Percentiles rank a stretch among this genome's conserved stretches.
These are phyloP conservation scores for Epinotia ramella DNA, from an alignment of 2,888 invertebrate genomes.

Conservation along the genomic window DNA sequence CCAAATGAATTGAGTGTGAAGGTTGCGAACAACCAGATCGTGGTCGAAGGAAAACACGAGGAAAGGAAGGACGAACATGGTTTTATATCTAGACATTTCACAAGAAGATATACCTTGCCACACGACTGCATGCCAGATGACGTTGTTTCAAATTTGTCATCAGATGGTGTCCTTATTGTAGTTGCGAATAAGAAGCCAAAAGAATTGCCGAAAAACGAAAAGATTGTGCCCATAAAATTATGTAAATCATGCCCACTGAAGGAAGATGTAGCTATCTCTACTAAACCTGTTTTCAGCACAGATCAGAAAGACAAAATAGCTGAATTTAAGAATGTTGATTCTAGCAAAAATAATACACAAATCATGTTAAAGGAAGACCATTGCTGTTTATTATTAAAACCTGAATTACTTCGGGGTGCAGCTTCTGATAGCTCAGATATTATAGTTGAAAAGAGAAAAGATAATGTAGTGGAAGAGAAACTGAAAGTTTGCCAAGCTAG, in stretches of 20 bases:
- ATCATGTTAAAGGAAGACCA: constrained; percentile 58
- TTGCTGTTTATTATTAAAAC: constrained; percentile 57
- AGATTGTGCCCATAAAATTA: constrained; percentile 60
- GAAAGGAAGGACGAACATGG: constrained; percentile 80
- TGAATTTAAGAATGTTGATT: constrained; percentile 37
- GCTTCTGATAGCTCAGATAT: constrained; percentile 48
- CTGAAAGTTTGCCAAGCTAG: constrained; percentile 36
- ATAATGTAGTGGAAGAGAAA: constrained; percentile 49
- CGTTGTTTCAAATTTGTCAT: constrained; percentile 61
- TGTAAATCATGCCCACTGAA: constrained; percentile 50
- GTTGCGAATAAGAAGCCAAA: constrained; percentile 55
- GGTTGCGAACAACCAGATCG: constrained; percentile 85
- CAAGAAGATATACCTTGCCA: constrained; percentile 76
- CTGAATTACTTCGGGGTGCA: constrained; percentile 54
- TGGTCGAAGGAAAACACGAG: constrained; percentile 85
- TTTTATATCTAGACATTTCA: constrained; percentile 76
- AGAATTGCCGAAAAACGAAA: constrained; percentile 52
- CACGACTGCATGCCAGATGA: constrained; percentile 57
- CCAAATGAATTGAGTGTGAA: constrained; percentile 89
- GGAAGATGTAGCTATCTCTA: constrained; percentile 1
- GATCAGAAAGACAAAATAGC: constrained; percentile 44
- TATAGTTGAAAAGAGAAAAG: constrained; percentile 44
- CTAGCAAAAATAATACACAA: constrained; percentile 51
- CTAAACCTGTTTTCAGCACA: constrained; percentile 12
- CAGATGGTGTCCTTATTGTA: constrained; percentile 62